phyloP scores from a whole-genome alignment of 2,888 invertebrate genomes.

The Lochmaea capreae region DNA sequence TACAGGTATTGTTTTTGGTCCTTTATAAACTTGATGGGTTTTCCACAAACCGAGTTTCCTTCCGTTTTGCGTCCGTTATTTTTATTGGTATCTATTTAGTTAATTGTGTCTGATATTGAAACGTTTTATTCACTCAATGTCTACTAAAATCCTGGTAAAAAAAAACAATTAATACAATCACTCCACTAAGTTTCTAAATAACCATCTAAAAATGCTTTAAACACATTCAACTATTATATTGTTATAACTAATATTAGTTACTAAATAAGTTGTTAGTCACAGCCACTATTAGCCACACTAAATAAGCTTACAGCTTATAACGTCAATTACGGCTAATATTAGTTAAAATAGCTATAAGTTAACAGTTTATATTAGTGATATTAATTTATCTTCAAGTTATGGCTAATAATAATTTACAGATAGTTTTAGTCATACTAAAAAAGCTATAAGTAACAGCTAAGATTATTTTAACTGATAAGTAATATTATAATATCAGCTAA shows the following conservation, averaged over 20 bases:
- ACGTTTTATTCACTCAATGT: background rate
- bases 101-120: background rate
- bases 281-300: background rate
- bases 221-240: background rate
- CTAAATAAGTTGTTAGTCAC: background rate
- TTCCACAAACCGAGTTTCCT: too few relatives aligned
- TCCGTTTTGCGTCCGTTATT: too few relatives aligned
- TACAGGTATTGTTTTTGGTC: too few relatives aligned
- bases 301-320: background rate
- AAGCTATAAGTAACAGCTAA: too few relatives aligned
- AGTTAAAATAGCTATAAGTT: background rate
- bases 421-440: background rate
- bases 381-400: background rate
- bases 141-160: conserved; percentile 14
- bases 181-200: background rate
- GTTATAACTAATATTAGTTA: background rate
- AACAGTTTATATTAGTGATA: background rate
- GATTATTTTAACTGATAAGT: too few relatives aligned
- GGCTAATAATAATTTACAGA: background rate
- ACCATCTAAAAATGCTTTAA: background rate
- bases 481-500: too few relatives aligned
- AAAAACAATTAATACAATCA: conserved; percentile 6
- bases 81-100: too few relatives aligned
- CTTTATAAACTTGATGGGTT: too few relatives aligned
- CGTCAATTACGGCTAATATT: background rate